Conservation (phyloP, 2,797 vertebrate species). For the Myotis pilosus region DNA sequence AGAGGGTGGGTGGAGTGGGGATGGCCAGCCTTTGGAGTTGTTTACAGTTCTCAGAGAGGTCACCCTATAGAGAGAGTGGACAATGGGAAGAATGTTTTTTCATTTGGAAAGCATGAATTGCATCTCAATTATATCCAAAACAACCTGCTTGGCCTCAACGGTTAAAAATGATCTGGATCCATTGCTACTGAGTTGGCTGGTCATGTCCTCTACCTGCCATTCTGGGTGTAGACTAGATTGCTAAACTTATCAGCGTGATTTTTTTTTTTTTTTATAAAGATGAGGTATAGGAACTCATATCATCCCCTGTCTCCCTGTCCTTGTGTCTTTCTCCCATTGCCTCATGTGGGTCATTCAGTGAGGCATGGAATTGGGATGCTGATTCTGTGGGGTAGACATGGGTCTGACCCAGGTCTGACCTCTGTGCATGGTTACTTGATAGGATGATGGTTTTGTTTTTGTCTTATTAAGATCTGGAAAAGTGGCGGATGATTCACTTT, state of each 20-base stretch:
- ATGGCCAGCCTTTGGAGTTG: background rate
- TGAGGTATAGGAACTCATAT: background rate
- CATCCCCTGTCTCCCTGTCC: background rate
- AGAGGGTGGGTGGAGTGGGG: background rate
- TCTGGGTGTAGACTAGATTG: background rate
- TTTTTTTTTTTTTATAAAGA: background rate
- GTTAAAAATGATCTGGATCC: background rate
- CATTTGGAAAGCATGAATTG: background rate
- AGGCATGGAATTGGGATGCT: background rate
- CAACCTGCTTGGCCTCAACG: background rate
- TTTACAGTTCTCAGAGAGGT: background rate
- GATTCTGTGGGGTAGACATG: background rate
- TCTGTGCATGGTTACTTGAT: background rate
- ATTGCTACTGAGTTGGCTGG: background rate
- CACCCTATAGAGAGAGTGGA: background rate
- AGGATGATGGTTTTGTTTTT: constrained; percentile 34
- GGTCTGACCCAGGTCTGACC: background rate
- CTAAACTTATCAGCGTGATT: background rate
- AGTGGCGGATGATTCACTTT: constrained; percentile 14
- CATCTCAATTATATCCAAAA: background rate
- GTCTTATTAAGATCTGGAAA: constrained; percentile 40
- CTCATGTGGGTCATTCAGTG: background rate
- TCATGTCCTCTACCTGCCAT: background rate
- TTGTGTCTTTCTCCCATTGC: background rate
- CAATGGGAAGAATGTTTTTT: background rate